Base-by-base conservation (phyloP, 2,797 vertebrate genomes). In the Micromesistius poutassou region DNA sequence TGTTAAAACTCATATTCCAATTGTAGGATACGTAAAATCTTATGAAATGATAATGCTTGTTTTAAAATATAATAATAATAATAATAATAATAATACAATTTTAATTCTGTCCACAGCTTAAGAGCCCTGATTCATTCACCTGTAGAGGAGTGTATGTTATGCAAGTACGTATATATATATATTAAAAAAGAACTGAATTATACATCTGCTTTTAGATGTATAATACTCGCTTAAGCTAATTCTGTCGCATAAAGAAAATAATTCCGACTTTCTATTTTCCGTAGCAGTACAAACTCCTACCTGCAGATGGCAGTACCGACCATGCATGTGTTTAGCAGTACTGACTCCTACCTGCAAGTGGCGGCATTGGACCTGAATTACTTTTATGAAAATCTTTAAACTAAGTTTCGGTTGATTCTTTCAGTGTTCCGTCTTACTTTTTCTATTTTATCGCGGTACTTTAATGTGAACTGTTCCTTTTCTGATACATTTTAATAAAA, bases 241-340 rank as follows among this genome's bases (percentile, higher is more conserved):
- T 55, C 46, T 55, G 46, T 55, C n/a, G 55, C 22, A 8, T 62
- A 38, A 0, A n/a, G 5, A 71, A 38, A 75, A 7, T 13, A 1
- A 31, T 74, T 19, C 28, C 1, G 30, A 12, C 74, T 46, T 22
- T 72, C 28, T 0, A 0, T 4, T 72, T n/a, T 31, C 82, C 28
- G 83, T 62, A 40, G 87, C 76, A 76, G 77, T 76, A 36, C 82
- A 10, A 76, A 71, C 33, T 72, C 2, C 25, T 36, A 31, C 90
- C 90, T 62, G 5, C 80, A 85, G 84, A 72, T 81, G 88, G 87
- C 86, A 89, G 86, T 88, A 92, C 77, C 79, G 77, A 79, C 82
- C 77, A 5, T 66, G 14, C 40, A 1, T 13, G 14, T 16, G 12
- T 12, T 42, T 2, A 4, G 14, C 46, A 46, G 46, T 55, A 55